Percentiles rank a stretch among this genome's conserved stretches.
Conservation (phyloP, 2,888 invertebrate genomes). For the Poecilobothrus nobilitatus region DNA sequence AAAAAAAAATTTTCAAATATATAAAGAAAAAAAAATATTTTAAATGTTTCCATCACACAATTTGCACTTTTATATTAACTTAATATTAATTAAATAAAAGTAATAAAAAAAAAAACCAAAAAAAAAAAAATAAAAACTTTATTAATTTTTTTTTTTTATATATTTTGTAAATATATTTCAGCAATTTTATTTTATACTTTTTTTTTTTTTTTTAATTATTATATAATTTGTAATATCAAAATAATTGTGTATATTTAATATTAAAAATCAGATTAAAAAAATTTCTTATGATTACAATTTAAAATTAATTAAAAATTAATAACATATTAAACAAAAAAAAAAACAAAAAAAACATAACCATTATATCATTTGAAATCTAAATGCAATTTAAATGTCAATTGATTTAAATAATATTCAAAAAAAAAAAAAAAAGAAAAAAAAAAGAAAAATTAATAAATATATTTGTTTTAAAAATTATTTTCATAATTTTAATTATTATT, state of each 20-base stretch:
- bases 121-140: background rate
- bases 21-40: background rate
- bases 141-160: background rate
- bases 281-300: background rate
- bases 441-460: too few relatives aligned
- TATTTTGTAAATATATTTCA: too few relatives aligned
- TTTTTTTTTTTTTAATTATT: too few relatives aligned
- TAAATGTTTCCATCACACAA: background rate
- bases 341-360: background rate
- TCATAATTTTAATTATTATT: too few relatives aligned
- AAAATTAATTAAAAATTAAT: background rate
- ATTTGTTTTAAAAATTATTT: too few relatives aligned
- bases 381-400: conserved; percentile 12
- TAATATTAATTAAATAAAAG: background rate
- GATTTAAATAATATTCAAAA: background rate
- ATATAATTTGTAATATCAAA: too few relatives aligned
- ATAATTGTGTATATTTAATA: background rate
- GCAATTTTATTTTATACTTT: too few relatives aligned
- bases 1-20: conserved; percentile 9
- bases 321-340: background rate
- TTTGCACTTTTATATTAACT: conserved; percentile 5
- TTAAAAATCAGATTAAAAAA: background rate
- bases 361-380: conserved; percentile 13
- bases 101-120: background rate
- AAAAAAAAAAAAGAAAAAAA: too few relatives aligned